Evolutionary conservation across 2,113 vertebrate species (phyloP).

Genomic region (Raja brachyura): DNA sequence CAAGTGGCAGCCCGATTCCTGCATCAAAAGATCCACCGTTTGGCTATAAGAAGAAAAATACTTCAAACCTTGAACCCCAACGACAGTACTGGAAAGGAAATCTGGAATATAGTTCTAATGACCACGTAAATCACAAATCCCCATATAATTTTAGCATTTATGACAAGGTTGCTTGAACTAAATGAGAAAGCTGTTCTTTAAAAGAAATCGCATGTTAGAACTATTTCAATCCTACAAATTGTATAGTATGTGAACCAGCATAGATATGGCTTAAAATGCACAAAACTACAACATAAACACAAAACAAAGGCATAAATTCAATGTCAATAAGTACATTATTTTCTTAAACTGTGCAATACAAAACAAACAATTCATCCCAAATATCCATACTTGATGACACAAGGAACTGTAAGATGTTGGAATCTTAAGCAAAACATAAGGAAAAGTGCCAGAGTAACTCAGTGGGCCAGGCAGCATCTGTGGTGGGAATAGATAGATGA

Average conservation of each 20-base stretch:
- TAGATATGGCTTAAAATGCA: not conserved
- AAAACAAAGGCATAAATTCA: not conserved
- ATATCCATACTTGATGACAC: too few relatives aligned
- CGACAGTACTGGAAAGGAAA: not conserved
- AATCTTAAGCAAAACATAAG: too few relatives aligned
- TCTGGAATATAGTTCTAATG: not conserved
- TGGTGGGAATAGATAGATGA: too few relatives aligned
- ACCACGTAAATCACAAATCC: not conserved
- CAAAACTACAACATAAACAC: too few relatives aligned
- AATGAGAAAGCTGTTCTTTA: not conserved
- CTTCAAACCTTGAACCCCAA: not conserved
- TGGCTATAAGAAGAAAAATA: slow-evolving; percentile 65
- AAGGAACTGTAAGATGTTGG: not conserved
- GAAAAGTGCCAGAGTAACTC: too few relatives aligned
- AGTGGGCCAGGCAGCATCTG: too few relatives aligned
- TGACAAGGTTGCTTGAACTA: not conserved
- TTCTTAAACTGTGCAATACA: not conserved
- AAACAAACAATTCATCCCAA: not conserved
- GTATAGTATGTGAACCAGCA: not conserved
- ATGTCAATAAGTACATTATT: not conserved
- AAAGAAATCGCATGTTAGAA: not conserved
- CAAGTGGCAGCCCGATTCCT: slow-evolving; percentile 98
- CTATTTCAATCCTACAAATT: not conserved
- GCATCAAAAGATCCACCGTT: slow-evolving; percentile 99
- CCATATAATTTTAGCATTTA: not conserved